A percentile compares a stretch with the other conserved stretches of the same genome.
Conservation (phyloP, 2,888 invertebrate species). For the Dione vanillae region DNA sequence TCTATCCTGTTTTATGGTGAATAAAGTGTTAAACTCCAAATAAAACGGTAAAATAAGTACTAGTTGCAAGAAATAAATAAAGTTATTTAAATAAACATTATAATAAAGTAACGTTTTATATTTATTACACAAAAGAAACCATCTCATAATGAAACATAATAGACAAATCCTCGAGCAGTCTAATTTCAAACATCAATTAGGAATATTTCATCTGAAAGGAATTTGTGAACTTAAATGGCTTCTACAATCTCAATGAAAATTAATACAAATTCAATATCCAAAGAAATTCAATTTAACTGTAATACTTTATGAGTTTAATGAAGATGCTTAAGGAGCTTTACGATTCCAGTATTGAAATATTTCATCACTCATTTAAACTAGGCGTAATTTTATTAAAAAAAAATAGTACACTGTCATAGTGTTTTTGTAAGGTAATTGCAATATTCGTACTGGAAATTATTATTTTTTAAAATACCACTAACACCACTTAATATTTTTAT, state of each 20-base stretch:
- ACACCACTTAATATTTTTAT: no score
- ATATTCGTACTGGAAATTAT: no score
- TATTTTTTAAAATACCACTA: no score
- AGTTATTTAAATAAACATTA: no score
- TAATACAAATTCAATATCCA: constrained; percentile 29
- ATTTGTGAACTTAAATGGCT: constrained; percentile 32
- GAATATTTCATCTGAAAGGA: constrained; percentile 29
- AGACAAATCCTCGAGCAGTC: constrained; percentile 25
- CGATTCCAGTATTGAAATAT: neutral
- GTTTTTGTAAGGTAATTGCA: no score
- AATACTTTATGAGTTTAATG: constrained; percentile 6
- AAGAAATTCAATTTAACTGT: constrained; percentile 26
- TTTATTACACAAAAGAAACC: constrained; percentile 9
- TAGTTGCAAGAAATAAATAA: no score
- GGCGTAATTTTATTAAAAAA: neutral
- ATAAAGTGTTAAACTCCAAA: no score
- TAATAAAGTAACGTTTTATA: neutral
- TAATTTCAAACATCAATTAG: constrained; percentile 33
- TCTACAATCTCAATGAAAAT: constrained; percentile 30
- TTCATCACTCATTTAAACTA: constrained; percentile 11
- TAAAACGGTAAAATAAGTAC: no score
- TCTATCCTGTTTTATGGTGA: no score
- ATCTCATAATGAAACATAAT: constrained; percentile 5
- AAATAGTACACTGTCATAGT: neutral
- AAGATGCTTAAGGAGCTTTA: constrained; percentile 14